Conservation (phyloP, 35 echinoderm and acorn worm genomes). For the Chiridota heheva region DNA sequence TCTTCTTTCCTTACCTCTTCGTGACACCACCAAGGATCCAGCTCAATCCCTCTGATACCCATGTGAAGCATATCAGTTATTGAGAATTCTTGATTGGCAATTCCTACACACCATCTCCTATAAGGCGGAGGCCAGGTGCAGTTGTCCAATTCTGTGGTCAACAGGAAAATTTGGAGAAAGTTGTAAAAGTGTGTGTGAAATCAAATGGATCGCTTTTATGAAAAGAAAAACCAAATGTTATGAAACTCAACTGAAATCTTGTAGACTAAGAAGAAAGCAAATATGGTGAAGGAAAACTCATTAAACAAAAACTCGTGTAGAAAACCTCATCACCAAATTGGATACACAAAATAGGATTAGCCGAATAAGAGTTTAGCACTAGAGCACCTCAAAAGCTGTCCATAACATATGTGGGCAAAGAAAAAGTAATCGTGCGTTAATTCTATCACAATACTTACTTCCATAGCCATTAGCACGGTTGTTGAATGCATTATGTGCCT, state of each 20-base stretch:
- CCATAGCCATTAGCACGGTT: constrained; percentile 84
- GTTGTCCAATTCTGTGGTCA: constrained; percentile 59
- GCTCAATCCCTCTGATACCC: constrained; percentile 66
- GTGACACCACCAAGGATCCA: constrained; percentile 84
- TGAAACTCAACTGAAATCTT: neutral
- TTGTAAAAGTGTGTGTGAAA: neutral
- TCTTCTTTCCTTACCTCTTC: constrained; percentile 52
- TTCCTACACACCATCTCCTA: constrained; percentile 33
- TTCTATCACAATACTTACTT: constrained; percentile 40
- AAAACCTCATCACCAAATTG: neutral
- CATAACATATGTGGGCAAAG: neutral
- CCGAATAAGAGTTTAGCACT: neutral
- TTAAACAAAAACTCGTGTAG: neutral
- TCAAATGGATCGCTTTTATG: neutral
- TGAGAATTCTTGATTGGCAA: constrained; percentile 86
- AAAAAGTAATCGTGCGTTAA: neutral
- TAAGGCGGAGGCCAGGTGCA: constrained; percentile 84
- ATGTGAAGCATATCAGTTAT: constrained; percentile 84
- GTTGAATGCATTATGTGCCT: constrained; percentile 95
- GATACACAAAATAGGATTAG: neutral
- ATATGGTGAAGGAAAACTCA: neutral
- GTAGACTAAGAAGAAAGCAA: neutral
- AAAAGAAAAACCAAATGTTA: neutral
- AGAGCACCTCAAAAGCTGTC: neutral
- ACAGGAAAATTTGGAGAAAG: neutral